Evolutionary conservation across 2,797 vertebrate genomes (phyloP), one percentile per base, ranked within the genome.

Genomic region (Diplodus puntazzo): DNA sequence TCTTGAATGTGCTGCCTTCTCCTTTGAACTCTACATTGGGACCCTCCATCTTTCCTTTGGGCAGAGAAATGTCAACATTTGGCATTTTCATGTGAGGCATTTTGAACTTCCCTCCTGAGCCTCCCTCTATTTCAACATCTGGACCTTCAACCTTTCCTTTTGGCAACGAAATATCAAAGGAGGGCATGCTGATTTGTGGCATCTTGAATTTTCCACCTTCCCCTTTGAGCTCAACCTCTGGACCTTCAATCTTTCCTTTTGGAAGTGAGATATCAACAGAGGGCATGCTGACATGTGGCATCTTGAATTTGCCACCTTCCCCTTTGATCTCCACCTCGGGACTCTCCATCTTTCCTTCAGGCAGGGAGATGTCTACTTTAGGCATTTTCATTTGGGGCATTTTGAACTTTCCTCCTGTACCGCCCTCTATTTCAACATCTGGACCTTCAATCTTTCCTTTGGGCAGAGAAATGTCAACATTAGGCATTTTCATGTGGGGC

Each of bases 211-310:
- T 95, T 13, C 53, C 76, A 0, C 74, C 75, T 1, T 45, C 49
- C 34, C 64, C 86, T 13, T 76, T 66, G 1, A 70, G 18, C n/a
- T 85, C 73, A 34, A 83, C 4, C 2, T 85, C 81, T 65, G 74
- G 74, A 20, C 73, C 57, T 49, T 83, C 77, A 45, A 61, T 55
- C 25, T 68, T 88, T 63, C 81, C 80, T 85, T 89, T 92, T 4
- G 93, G 89, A 4, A 91, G 45, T 6, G 86, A 85, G 6, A 92
- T 75, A 27, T 89, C 88, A 39, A 95, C 62, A n/a, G n/a, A 66
- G 0, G 95, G 93, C 49, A 95, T 67, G 59, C 25, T 49, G 5
- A 30, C 3, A 1, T 58, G 67, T 17, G 72, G 72, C 25, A 52
- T 60, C 23, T 75, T 66, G 12, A 53, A 16, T 0, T 62, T 73